These are phyloP conservation scores for Ptychodera flava DNA, from an alignment of 35 echinoderm and acorn worm species.

Conservation along the genomic window DNA sequence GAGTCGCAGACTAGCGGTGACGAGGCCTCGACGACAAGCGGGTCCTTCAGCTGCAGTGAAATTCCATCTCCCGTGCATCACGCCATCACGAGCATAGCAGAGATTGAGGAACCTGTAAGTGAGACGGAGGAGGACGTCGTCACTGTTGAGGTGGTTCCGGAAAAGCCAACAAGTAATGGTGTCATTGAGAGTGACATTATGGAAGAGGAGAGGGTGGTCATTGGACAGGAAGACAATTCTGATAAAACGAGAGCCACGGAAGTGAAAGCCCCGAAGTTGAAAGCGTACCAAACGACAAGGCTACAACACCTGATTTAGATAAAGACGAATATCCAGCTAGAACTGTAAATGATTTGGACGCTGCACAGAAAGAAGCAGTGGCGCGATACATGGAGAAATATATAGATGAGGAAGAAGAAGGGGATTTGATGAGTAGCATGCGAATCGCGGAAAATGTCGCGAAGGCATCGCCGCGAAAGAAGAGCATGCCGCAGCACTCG, in stretches of 20 bases:
- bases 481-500: conserved; percentile 26
- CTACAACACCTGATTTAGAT: too few relatives aligned
- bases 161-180: neutral
- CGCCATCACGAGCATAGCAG: neutral
- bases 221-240: neutral
- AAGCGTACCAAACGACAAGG: too few relatives aligned
- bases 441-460: neutral
- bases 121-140: neutral
- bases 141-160: too few relatives aligned
- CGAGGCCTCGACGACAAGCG: neutral
- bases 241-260: too few relatives aligned
- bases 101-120: neutral
- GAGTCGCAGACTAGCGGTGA: neutral
- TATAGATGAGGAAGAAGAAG: neutral
- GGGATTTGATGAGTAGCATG: neutral
- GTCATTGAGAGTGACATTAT: neutral
- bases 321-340: too few relatives aligned
- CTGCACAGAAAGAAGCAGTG: neutral
- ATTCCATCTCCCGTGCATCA: neutral
- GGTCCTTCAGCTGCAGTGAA: neutral
- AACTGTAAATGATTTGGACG: too few relatives aligned
- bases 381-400: neutral
- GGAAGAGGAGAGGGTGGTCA: neutral
- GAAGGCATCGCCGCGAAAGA: conserved; percentile 7
- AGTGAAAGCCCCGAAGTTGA: too few relatives aligned